Evolutionary conservation across 2,888 invertebrate genomes (phyloP).

Genomic region (Leucoptera coffeella): DNA sequence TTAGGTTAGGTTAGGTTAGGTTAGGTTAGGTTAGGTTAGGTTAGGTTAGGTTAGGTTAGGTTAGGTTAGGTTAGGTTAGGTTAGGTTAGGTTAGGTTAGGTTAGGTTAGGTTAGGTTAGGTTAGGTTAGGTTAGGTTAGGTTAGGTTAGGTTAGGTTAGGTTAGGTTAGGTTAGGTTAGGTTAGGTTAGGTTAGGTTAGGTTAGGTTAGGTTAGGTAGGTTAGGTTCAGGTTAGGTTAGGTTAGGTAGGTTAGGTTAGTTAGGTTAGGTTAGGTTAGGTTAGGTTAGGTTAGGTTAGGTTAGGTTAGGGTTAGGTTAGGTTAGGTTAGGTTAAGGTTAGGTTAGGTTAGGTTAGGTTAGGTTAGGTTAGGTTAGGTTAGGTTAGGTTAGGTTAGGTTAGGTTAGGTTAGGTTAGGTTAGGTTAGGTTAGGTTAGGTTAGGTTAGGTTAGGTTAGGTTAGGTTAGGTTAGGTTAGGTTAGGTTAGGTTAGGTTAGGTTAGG

Average conservation of each 20-base stretch:
- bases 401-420: constrained; percentile 3
- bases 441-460: constrained; percentile 4
- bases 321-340: constrained; percentile 5
- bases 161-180: constrained; percentile 8
- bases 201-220: constrained; percentile 6
- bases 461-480: constrained; percentile 2
- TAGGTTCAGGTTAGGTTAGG: constrained; percentile 4
- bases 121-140: constrained; percentile 8
- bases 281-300: constrained; percentile 5
- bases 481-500: constrained; percentile 5
- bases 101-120: constrained; percentile 9
- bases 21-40: constrained; percentile 9
- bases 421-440: constrained; percentile 3
- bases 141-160: constrained; percentile 7
- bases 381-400: constrained; percentile 3
- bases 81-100: constrained; percentile 5
- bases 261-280: constrained; percentile 4
- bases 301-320: constrained; percentile 5
- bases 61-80: constrained; percentile 9
- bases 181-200: constrained; percentile 6
- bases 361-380: constrained; percentile 3
- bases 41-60: constrained; percentile 10
- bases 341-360: constrained; percentile 3
- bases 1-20: constrained; percentile 9
- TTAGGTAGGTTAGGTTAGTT: constrained; percentile 3